These are phyloP conservation scores for Semotilus atromaculatus DNA, from an alignment of 2,797 vertebrate genomes.

Conservation along the genomic window DNA sequence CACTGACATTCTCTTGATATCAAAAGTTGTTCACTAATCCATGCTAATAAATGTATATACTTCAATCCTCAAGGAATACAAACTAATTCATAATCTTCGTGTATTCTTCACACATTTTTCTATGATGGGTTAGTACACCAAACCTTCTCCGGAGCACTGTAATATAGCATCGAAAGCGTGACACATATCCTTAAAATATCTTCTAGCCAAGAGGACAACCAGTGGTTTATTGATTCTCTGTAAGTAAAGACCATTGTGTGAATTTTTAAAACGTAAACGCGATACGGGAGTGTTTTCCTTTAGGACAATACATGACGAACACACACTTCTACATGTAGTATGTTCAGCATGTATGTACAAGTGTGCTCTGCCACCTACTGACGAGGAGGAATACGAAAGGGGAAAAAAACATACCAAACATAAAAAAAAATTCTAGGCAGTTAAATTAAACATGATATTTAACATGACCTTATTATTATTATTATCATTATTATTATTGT, in stretches of 20 bases:
- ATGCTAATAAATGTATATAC: background rate
- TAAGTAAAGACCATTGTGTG: background rate
- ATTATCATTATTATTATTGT: no score
- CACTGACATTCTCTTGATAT: background rate
- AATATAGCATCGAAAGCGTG: background rate
- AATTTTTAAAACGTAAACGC: background rate
- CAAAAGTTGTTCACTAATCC: background rate
- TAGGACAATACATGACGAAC: constrained; percentile 35
- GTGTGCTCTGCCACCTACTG: constrained; percentile 19
- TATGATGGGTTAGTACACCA: background rate
- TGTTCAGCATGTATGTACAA: background rate
- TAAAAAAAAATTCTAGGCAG: background rate
- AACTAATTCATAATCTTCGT: background rate
- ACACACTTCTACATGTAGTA: constrained; percentile 12
- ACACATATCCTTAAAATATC: background rate
- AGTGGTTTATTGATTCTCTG: background rate
- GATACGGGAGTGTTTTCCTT: constrained; percentile 19
- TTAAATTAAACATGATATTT: background rate
- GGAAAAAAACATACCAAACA: background rate
- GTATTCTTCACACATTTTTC: background rate
- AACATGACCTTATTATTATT: background rate
- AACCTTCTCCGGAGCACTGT: background rate
- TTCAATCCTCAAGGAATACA: background rate
- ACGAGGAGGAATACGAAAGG: background rate
- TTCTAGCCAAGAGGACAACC: background rate